Evolutionary conservation across 2,888 invertebrate genomes (phyloP), one percentile per base, ranked within the genome.

Genomic region (Eucriotettix oculatus): DNA sequence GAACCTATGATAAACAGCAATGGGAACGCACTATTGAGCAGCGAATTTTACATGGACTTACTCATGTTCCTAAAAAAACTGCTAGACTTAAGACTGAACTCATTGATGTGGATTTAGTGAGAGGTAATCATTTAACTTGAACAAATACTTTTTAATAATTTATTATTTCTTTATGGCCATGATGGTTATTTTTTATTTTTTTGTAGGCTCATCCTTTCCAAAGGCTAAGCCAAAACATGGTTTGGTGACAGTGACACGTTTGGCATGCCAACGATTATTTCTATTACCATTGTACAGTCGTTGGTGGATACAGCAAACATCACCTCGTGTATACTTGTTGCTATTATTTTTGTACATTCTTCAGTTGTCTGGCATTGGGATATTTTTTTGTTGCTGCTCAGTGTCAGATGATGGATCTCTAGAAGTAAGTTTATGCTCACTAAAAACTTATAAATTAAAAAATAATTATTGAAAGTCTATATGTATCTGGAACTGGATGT

Each of bases 1-100:
- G 95, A 70, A 90, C 90, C 41, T 95, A 96, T 76, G 96, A 97
- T 77, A 95, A 95, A 72, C 93, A 95, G 70, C 86, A 90, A 82
- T 97, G 96, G 96, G 97, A 97, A 74, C 90, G 90, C 67, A 92
- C 90, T 68, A 87, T 96, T 66, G 96, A 97, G 71, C 90, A 91
- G 72, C 84, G 90, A 69, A 90, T 94, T 68, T 79, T 92, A 59
- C 85, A 87, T 76, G 91, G 90, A 66, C 83, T 92, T 59, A 84
- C 85, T 62, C 87, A 91, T 72, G 81, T 88, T 60, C 84, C 87
- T 53, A 83, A 86, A 72, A 86, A 87, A 74, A 84, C 83, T 63
- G 83, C 87, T 17, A 87, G 85, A 70, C 78, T 90, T 12, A 91
- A 93, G 72, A 89, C 92, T 16, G 94, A 95, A 71, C 83, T 94